phyloP scores from a whole-genome alignment of 2,888 invertebrate genomes.

The Andricus curvator region DNA sequence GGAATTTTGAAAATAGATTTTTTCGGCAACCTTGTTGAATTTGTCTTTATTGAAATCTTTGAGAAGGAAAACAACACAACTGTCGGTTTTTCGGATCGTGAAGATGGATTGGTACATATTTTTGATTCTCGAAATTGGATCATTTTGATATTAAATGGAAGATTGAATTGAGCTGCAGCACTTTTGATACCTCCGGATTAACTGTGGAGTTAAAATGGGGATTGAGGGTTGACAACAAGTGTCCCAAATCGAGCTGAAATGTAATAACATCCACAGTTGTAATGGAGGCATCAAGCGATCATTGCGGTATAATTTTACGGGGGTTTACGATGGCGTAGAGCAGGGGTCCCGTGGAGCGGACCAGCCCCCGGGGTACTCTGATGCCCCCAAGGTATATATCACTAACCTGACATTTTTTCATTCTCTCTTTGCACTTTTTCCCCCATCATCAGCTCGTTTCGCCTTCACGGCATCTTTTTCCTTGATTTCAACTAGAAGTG shows the following conservation, averaged over 20 bases:
- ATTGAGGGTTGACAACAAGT: constrained; percentile 51
- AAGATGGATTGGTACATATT: too few species aligned
- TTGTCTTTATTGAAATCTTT: too few species aligned
- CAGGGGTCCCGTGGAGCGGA: constrained; percentile 63
- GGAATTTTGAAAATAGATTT: too few species aligned
- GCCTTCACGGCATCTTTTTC: background rate
- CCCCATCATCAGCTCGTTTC: constrained; percentile 4
- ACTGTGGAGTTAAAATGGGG: background rate
- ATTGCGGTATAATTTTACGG: constrained; percentile 69
- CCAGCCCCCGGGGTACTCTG: constrained; percentile 61
- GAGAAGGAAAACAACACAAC: too few species aligned
- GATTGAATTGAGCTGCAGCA: too few species aligned
- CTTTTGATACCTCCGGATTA: too few species aligned
- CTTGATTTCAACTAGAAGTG: constrained; percentile 49
- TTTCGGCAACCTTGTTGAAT: too few species aligned
- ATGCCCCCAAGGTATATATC: constrained; percentile 57
- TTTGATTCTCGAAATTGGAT: too few species aligned
- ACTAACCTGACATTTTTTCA: constrained; percentile 43
- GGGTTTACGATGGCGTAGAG: constrained; percentile 71
- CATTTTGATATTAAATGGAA: too few species aligned
- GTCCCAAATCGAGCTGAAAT: constrained; percentile 41
- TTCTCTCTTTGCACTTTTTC: constrained; percentile 40
- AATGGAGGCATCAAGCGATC: constrained; percentile 70
- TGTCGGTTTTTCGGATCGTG: too few species aligned
- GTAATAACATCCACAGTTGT: constrained; percentile 65